These are phyloP conservation scores for Oenanthe melanoleuca DNA, from an alignment of 2,113 vertebrate species.

Conservation along the genomic window DNA sequence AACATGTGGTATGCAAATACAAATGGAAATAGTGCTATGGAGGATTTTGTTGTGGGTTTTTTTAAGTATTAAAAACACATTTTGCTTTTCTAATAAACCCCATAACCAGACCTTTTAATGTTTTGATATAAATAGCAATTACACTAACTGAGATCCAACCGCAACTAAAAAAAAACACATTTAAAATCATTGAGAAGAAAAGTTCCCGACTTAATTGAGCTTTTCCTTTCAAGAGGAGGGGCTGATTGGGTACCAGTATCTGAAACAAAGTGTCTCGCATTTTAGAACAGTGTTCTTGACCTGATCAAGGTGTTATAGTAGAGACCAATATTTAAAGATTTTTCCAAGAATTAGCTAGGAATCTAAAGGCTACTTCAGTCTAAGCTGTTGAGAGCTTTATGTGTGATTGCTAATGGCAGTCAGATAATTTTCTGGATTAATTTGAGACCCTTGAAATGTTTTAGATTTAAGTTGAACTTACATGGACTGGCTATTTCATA, in stretches of 20 bases:
- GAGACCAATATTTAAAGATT: neutral
- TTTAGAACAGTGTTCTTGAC: neutral
- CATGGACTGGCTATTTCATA: fast-evolving
- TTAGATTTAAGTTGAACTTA: neutral
- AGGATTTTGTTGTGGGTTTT: constrained; percentile 59
- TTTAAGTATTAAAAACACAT: constrained; percentile 56
- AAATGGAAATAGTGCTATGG: neutral
- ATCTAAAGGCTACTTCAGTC: neutral
- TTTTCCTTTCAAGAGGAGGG: constrained; percentile 21
- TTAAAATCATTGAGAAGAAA: constrained; percentile 18
- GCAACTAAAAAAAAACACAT: neutral
- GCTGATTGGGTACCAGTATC: neutral
- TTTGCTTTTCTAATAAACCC: constrained; percentile 63
- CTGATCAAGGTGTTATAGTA: neutral
- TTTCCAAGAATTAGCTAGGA: neutral
- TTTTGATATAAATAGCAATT: constrained; percentile 52
- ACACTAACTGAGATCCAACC: constrained; percentile 44
- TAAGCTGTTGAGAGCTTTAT: neutral
- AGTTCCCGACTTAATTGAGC: constrained; percentile 4
- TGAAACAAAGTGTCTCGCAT: neutral
- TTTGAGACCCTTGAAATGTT: neutral
- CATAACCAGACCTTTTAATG: constrained; percentile 49
- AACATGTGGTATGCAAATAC: constrained; percentile 59
- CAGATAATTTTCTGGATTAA: neutral
- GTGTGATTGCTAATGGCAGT: neutral